phyloP scores from a whole-genome alignment of 2,797 vertebrate genomes.

The Eulemur mongoz region DNA sequence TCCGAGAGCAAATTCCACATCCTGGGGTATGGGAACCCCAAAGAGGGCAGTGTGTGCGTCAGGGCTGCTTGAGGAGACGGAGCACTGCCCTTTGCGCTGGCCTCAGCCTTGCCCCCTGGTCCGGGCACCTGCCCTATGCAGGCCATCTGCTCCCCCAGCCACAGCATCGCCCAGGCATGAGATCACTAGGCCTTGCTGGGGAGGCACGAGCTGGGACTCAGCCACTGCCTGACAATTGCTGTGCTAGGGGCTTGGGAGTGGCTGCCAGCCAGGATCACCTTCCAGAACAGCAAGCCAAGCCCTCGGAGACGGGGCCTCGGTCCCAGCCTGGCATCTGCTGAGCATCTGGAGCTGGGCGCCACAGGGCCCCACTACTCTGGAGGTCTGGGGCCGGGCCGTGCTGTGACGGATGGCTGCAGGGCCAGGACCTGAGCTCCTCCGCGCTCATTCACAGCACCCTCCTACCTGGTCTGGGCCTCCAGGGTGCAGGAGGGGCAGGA shows the following conservation, averaged over 20 bases:
- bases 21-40: too few relatives aligned
- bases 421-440: background rate
- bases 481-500: background rate
- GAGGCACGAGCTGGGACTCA: background rate
- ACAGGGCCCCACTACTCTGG: background rate
- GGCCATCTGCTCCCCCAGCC: background rate
- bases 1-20: background rate
- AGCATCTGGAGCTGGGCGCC: background rate
- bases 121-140: background rate
- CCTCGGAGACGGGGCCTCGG: background rate
- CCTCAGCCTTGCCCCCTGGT: background rate
- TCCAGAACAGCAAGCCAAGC: constrained; percentile 57
- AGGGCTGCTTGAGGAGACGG: background rate
- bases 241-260: background rate
- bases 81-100: background rate
- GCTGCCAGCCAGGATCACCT: constrained; percentile 20
- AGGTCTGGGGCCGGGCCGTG: background rate
- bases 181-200: background rate
- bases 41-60: accelerated
- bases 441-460: background rate
- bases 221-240: constrained; percentile 27
- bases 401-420: background rate
- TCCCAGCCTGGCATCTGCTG: constrained; percentile 35
- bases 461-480: background rate
- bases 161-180: background rate